These are phyloP conservation scores for Lepilemur septentrionalis DNA, from an alignment of 2,797 vertebrate genomes.

Conservation along the genomic window DNA sequence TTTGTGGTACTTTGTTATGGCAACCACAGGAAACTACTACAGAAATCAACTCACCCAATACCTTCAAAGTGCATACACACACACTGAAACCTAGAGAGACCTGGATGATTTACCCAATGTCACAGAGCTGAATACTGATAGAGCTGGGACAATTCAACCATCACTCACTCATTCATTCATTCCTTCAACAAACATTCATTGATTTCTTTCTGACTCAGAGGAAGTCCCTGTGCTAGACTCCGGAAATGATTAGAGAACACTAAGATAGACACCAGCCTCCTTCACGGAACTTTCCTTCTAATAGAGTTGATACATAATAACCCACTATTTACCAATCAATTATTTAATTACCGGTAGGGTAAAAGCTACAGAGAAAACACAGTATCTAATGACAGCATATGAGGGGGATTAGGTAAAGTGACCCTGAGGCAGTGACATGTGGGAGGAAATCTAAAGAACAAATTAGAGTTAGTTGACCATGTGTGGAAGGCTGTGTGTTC, in stretches of 20 bases:
- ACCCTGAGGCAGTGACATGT: not conserved
- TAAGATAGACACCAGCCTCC: not conserved
- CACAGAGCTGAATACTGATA: not conserved
- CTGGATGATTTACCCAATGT: not conserved
- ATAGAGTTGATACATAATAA: not conserved
- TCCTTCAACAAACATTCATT: not conserved
- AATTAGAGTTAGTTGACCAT: not conserved
- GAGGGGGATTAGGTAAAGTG: not conserved
- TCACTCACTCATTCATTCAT: not conserved
- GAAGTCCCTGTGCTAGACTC: not conserved
- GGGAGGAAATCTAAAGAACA: conserved; percentile 2
- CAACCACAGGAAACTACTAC: not conserved
- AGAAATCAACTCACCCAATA: not conserved
- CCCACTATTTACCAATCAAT: not conserved
- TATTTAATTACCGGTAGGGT: not conserved
- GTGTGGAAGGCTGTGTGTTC: not conserved
- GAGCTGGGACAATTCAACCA: not conserved
- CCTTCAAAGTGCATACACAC: not conserved
- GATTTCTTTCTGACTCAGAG: not conserved
- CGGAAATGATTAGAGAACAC: not conserved
- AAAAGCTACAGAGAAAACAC: not conserved
- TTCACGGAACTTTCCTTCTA: not conserved
- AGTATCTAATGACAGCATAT: not conserved
- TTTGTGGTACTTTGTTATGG: not conserved
- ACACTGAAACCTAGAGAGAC: not conserved